Evolutionary conservation across 2,113 vertebrate genomes (phyloP).

Genomic region (Candoia aspera): DNA sequence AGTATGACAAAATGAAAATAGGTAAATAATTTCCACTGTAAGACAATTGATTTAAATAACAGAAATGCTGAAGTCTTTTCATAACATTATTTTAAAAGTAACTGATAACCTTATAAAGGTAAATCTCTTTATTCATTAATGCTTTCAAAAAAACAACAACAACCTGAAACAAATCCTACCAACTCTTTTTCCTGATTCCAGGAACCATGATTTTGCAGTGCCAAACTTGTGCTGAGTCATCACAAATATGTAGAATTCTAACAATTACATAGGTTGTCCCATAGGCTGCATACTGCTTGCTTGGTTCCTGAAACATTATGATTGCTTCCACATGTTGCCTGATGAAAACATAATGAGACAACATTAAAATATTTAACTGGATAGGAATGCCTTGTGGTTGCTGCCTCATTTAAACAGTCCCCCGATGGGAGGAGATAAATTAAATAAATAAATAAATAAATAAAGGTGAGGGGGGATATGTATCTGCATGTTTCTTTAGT

Average conservation of each 20-base stretch:
- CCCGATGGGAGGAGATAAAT: no score
- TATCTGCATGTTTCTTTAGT: not conserved
- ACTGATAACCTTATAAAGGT: constrained; percentile 34
- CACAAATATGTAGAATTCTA: not conserved
- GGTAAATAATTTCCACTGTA: constrained; percentile 45
- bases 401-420: not conserved
- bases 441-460: no score
- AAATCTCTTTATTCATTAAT: constrained; percentile 25
- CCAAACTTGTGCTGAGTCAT: not conserved
- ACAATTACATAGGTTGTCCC: not conserved
- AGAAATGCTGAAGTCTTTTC: constrained; percentile 31
- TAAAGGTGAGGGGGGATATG: not conserved
- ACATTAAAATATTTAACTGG: not conserved
- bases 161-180: not conserved
- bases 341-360: not conserved
- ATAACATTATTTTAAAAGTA: constrained; percentile 31
- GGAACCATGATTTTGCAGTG: not conserved
- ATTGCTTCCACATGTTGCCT: not conserved
- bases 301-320: not conserved
- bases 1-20: constrained; percentile 41
- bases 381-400: not conserved
- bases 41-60: constrained; percentile 54
- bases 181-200: no score
- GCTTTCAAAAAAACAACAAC: not conserved
- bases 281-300: not conserved